These are phyloP conservation scores for Eupeodes corollae DNA, from an alignment of 1,140 invertebrate species.

Conservation along the genomic window DNA sequence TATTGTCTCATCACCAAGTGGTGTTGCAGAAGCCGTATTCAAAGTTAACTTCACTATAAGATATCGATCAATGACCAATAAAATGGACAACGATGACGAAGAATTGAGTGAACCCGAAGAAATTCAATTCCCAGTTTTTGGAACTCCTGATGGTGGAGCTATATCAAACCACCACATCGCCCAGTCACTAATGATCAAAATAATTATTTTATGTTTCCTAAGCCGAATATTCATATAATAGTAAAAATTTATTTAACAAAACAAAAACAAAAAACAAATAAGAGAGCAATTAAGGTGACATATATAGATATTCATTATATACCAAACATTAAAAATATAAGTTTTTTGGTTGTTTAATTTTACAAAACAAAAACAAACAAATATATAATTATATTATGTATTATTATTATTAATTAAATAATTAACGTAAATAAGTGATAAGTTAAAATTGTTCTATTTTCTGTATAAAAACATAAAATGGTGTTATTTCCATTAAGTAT, in stretches of 20 bases:
- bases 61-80: slow-evolving; percentile 29
- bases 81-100: slow-evolving; percentile 32
- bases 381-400: too few relatives aligned
- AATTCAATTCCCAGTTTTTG: slow-evolving; percentile 36
- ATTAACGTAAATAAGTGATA: too few relatives aligned
- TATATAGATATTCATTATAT: neutral
- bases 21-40: slow-evolving; percentile 33
- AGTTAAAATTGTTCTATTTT: too few relatives aligned
- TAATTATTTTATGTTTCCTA: neutral
- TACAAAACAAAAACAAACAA: too few relatives aligned
- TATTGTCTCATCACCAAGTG: slow-evolving; percentile 33
- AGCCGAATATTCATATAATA: neutral
- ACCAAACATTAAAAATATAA: neutral
- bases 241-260: neutral
- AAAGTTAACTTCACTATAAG: slow-evolving; percentile 36
- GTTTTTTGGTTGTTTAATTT: too few relatives aligned
- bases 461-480: too few relatives aligned
- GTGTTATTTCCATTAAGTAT: too few relatives aligned
- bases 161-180: too few relatives aligned
- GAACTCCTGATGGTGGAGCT: neutral
- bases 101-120: slow-evolving; percentile 34
- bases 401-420: too few relatives aligned
- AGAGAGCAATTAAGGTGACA: neutral
- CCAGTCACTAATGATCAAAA: neutral
- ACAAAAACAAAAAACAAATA: neutral